A percentile compares a stretch with the other conserved stretches of the same genome.
phyloP scores from a whole-genome alignment of 1,140 invertebrate species.

The Lysiphlebus fabarum region DNA sequence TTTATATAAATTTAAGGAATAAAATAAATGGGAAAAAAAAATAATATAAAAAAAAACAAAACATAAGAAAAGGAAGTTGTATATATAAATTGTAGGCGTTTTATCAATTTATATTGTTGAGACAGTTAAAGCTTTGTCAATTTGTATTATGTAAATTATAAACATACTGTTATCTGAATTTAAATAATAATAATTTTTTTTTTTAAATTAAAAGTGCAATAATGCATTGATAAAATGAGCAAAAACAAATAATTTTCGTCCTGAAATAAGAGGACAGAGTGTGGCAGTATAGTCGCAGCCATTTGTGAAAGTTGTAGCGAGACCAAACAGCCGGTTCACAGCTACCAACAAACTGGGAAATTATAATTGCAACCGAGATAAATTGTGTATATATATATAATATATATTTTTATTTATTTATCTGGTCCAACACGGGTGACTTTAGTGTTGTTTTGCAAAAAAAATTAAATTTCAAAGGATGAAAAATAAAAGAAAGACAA shows the following conservation, averaged over 20 bases:
- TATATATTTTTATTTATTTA: not conserved
- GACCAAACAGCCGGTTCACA: slow-evolving; percentile 18
- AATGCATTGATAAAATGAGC: not conserved
- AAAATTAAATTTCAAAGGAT: no score
- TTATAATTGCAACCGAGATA: slow-evolving; percentile 22
- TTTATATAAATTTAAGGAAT: not conserved
- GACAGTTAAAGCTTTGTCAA: no score
- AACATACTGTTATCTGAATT: no score
- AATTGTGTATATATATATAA: slow-evolving; percentile 5
- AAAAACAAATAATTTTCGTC: not conserved
- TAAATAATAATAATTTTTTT: no score
- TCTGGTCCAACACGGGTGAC: slow-evolving; percentile 11
- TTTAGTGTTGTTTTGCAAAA: no score
- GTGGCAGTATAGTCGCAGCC: slow-evolving; percentile 13
- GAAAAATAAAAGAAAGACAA: no score
- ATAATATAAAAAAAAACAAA: no score
- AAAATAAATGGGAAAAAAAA: not conserved
- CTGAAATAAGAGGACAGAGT: not conserved
- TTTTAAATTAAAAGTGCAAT: no score
- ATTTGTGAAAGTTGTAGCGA: slow-evolving; percentile 30
- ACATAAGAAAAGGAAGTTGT: no score
- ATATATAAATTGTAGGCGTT: no score
- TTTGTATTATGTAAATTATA: no score
- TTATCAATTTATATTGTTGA: no score
- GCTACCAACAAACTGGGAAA: slow-evolving; percentile 17